Evolutionary conservation across 37 sponge, comb jelly and placozoan genomes (phyloP).

Genomic region (Eunapius fragilis): DNA sequence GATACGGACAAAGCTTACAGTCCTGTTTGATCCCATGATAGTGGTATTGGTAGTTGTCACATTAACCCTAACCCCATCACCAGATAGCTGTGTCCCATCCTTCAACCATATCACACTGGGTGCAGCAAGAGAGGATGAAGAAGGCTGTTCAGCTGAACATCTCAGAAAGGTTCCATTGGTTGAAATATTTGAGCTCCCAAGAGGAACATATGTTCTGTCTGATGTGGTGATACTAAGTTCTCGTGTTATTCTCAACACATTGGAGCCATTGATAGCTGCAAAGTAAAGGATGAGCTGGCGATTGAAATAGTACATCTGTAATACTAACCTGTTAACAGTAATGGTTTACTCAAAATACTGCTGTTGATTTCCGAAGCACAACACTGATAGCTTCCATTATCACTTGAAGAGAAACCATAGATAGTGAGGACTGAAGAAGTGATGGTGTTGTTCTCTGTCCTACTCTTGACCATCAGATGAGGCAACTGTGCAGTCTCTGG

Average conservation of each 20-base stretch:
- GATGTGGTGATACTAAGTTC: not conserved
- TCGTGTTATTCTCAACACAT: not conserved
- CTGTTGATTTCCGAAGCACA: not conserved
- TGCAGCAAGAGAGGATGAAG: not conserved
- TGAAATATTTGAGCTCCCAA: not conserved
- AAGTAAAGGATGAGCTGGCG: not conserved
- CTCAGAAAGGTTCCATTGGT: not conserved
- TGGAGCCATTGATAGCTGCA: not conserved
- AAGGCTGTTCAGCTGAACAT: not conserved
- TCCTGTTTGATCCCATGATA: not conserved
- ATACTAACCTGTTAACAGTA: not conserved
- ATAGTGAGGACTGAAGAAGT: not conserved
- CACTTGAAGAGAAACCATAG: not conserved
- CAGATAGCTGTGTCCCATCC: not conserved
- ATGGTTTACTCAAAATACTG: not conserved
- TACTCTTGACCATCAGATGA: not conserved
- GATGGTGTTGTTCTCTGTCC: not conserved
- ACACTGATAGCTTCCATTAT: not conserved
- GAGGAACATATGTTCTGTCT: not conserved
- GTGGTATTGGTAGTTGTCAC: not conserved
- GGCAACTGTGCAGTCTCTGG: not conserved
- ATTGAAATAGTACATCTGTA: not conserved
- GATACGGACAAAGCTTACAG: not conserved
- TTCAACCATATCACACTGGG: not conserved
- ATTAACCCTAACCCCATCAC: not conserved